Evolutionary conservation across 2,113 vertebrate genomes (phyloP).

Genomic region (Lycaon pictus): DNA sequence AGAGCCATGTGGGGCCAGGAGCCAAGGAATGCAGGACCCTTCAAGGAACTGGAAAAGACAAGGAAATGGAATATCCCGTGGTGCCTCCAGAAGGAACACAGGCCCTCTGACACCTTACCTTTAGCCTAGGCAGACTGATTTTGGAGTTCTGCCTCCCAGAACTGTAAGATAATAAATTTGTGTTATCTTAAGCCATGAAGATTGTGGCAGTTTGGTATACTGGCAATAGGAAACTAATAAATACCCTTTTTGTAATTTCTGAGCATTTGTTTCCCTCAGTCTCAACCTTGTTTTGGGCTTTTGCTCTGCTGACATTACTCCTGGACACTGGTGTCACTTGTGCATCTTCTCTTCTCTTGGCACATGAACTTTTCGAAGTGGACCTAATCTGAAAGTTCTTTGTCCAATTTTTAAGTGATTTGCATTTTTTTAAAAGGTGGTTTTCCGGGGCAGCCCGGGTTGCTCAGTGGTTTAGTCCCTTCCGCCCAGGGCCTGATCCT

Average conservation of each 20-base stretch:
- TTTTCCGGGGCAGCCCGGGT: too few relatives aligned
- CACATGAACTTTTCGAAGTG: background rate
- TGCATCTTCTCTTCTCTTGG: background rate
- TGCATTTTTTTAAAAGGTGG: background rate
- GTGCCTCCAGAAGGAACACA: background rate
- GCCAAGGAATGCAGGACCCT: background rate
- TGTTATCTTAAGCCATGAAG: background rate
- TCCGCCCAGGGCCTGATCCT: too few relatives aligned
- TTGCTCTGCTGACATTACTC: background rate
- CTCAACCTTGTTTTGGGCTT: background rate
- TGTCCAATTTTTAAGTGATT: background rate
- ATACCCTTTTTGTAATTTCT: background rate
- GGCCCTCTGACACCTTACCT: background rate
- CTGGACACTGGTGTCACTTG: too few relatives aligned
- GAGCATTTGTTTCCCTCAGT: background rate
- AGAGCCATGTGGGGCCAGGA: background rate
- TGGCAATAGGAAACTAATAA: background rate
- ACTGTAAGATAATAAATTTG: background rate
- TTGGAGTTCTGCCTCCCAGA: background rate
- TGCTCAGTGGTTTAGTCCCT: too few relatives aligned
- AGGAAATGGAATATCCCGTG: background rate
- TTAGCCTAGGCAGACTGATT: background rate
- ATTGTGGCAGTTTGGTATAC: background rate
- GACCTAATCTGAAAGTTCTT: background rate
- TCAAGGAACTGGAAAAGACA: background rate